These are phyloP conservation scores for Watsonalla binaria DNA, from an alignment of 2,888 invertebrate species.

Conservation along the genomic window DNA sequence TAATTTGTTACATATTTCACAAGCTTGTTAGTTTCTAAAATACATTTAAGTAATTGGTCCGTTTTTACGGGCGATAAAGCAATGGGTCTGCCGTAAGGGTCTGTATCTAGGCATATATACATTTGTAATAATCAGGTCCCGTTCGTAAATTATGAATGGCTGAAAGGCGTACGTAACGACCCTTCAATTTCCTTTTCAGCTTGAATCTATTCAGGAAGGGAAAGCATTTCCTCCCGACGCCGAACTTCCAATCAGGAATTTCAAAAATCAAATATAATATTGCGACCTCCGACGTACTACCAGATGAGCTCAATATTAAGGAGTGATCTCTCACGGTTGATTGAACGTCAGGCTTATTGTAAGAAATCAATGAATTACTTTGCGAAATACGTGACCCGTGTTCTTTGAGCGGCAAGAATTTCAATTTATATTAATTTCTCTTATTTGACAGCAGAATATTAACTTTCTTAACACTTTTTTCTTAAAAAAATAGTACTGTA, in stretches of 20 bases:
- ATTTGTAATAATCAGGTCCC: constrained; percentile 51
- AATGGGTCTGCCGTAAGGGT: constrained; percentile 9
- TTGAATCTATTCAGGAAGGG: constrained; percentile 62
- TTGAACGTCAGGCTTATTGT: constrained; percentile 16
- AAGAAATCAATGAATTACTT: constrained; percentile 1
- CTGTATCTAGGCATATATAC: constrained; percentile 22
- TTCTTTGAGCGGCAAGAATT: constrained; percentile 4
- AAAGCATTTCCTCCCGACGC: constrained; percentile 58
- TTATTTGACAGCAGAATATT: not conserved
- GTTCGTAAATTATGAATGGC: constrained; percentile 60
- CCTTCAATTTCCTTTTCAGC: constrained; percentile 72
- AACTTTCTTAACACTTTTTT: too few relatives aligned
- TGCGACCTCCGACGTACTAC: constrained; percentile 34
- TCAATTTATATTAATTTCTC: constrained; percentile 24
- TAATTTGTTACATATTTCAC: constrained; percentile 48
- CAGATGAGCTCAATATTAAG: constrained; percentile 61
- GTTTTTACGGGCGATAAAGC: constrained; percentile 5
- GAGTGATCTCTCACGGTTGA: constrained; percentile 39
- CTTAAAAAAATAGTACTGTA: too few relatives aligned
- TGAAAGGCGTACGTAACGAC: constrained; percentile 62
- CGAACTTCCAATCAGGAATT: constrained; percentile 56
- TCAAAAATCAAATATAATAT: constrained; percentile 48
- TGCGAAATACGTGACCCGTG: constrained; percentile 7
- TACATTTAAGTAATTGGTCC: constrained; percentile 1
- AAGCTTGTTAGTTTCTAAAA: constrained; percentile 24